These are phyloP conservation scores for Macrosiphum euphorbiae DNA, from an alignment of 2,888 invertebrate species.

Conservation along the genomic window DNA sequence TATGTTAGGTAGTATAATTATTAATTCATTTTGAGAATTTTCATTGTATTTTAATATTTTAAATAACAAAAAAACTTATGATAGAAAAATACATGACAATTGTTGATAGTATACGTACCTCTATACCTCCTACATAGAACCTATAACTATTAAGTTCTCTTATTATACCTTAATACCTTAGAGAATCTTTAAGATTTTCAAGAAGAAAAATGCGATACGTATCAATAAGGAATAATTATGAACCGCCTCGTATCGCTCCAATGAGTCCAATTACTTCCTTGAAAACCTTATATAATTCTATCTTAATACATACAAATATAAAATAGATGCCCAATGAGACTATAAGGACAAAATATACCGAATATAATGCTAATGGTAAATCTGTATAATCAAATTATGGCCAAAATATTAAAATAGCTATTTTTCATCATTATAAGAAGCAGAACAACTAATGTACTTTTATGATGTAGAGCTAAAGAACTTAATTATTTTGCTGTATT, in stretches of 20 bases:
- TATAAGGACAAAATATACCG: background rate
- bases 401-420: background rate
- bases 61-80: background rate
- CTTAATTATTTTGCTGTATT: no score
- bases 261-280: no score
- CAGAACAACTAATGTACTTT: no score
- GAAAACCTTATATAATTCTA: background rate
- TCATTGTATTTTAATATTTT: background rate
- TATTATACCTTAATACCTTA: background rate
- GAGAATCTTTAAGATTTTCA: background rate
- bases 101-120: background rate
- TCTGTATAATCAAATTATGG: background rate
- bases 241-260: no score
- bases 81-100: background rate
- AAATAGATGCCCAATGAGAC: background rate
- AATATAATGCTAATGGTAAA: background rate
- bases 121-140: background rate
- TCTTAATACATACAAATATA: background rate
- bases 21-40: no score
- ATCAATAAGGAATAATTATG: no score
- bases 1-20: no score
- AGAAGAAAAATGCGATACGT: no score
- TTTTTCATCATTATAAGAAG: no score
- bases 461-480: no score
- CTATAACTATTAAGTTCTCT: background rate